Base-by-base conservation (phyloP, 1,140 invertebrate species). In the Diabrotica undecimpunctata region DNA sequence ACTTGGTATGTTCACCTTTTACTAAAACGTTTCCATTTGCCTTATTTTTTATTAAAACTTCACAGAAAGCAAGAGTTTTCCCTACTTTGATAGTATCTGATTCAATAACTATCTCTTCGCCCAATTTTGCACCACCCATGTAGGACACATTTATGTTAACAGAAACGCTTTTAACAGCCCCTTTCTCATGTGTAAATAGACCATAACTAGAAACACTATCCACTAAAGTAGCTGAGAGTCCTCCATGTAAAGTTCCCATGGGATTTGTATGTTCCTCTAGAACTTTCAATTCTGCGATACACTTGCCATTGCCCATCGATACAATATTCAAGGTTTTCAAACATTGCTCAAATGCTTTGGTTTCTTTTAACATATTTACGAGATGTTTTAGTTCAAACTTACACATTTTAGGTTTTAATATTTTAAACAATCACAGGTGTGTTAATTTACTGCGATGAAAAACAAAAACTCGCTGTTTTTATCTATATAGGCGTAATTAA, bases 171-270 rank as follows among this genome's bases (percentile, higher is more conserved):
- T 87, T 81, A 38, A 79, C 75, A 14, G 57, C 66, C 65, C 84
- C 79, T 54, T 79, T 81, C 14, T 86, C 84, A 65, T 85, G 80
- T 0, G 90, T 88, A 72, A 90, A 85, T 6, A 96, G 72, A 2
- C 91, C 93, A 75, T 89, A 87, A 0, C 92, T 92, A 6, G 94
- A 95, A 11, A 96, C 78, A 63, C 84, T 83, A 80, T 97, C 95
- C 8, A 96, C 86, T 11, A 96, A 73, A 5, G 90, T 90, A 9
- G 89, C 87, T 9, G 89, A 92, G 67, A 92, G 87, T 10, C 93
- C 94, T 51, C 94, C 94, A 81, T 97, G 93, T 5, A 96, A 78
- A 0, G 85, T 86, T 0, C 92, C 92, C 54, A 79, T 81, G 14
- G 81, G 71, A 79, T 97, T 97, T 0, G 88, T 75, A 78, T 95